A percentile compares a stretch with the other conserved stretches of the same genome.
phyloP scores from a whole-genome alignment of 2,888 invertebrate species.

The Microctonus hyperodae region DNA sequence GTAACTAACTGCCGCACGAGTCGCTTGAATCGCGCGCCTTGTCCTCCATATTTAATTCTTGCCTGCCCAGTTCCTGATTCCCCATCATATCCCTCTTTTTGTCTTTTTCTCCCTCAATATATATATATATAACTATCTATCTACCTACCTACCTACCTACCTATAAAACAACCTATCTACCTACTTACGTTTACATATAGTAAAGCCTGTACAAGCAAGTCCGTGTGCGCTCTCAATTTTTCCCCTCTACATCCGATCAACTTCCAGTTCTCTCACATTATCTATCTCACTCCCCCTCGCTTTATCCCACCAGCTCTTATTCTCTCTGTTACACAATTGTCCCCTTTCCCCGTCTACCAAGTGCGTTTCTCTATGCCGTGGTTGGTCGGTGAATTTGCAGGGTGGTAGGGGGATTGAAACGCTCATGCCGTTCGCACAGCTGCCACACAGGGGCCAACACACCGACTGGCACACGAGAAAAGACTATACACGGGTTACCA shows the following conservation, averaged over 20 bases:
- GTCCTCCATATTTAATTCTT: constrained; percentile 14
- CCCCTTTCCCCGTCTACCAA: constrained; percentile 11
- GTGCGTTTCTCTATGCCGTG: constrained; percentile 23
- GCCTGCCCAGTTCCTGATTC: constrained; percentile 28
- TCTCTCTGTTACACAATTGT: too few relatives aligned
- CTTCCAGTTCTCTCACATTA: not conserved
- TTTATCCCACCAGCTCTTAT: too few relatives aligned
- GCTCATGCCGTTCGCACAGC: constrained; percentile 35
- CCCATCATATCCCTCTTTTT: constrained; percentile 22
- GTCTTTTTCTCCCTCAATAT: not conserved
- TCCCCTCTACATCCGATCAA: constrained; percentile 32
- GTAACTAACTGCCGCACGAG: constrained; percentile 31
- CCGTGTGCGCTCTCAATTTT: constrained; percentile 30
- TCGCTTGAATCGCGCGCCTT: constrained; percentile 33
- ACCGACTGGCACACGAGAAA: constrained; percentile 36
- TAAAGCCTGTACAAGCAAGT: constrained; percentile 14
- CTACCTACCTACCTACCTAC: constrained; percentile 12
- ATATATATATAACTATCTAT: too few relatives aligned
- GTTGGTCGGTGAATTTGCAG: constrained; percentile 19
- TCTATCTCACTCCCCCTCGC: constrained; percentile 16
- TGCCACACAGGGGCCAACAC: constrained; percentile 36
- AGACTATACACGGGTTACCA: not conserved
- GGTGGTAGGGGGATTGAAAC: not conserved
- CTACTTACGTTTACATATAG: not conserved
- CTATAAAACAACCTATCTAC: constrained; percentile 5